Conservation (phyloP, 2,797 vertebrate species). For the Mergus octosetaceus region DNA sequence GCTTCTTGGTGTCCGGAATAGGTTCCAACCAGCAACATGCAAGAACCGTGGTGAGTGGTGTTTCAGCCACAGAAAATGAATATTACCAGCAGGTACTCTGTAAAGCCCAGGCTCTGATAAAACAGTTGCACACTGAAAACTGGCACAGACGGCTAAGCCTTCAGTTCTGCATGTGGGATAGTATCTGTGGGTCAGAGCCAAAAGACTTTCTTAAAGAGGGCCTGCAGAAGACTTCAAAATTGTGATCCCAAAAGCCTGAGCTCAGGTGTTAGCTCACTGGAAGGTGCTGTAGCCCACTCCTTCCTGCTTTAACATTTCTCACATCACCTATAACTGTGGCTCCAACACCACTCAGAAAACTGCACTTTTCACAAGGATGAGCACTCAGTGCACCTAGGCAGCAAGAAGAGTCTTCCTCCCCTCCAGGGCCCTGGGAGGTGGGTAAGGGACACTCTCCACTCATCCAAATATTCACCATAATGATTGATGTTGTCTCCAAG, state of each 20-base stretch:
- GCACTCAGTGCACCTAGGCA: not conserved
- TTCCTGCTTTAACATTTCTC: not conserved
- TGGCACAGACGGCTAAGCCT: not conserved
- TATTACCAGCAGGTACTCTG: not conserved
- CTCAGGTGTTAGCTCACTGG: not conserved
- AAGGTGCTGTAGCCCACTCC: not conserved
- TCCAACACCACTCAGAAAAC: not conserved
- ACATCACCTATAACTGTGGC: not conserved
- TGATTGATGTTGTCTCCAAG: not conserved
- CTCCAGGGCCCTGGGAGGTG: not conserved
- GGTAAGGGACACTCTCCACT: fast-evolving
- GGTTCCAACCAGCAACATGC: not conserved
- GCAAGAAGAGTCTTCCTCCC: not conserved
- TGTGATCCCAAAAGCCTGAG: not conserved
- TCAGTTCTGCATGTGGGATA: not conserved
- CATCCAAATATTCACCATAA: not conserved
- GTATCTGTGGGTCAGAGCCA: not conserved
- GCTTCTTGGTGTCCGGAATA: not conserved
- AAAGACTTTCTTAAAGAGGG: not conserved
- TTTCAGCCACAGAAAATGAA: not conserved
- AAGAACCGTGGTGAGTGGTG: fast-evolving
- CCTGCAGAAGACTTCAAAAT: not conserved
- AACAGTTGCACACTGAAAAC: not conserved
- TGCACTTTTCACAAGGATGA: not conserved
- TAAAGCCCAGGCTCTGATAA: not conserved